Base-by-base conservation (phyloP, 2,888 invertebrate species). In the Drosophila tanythrix region DNA sequence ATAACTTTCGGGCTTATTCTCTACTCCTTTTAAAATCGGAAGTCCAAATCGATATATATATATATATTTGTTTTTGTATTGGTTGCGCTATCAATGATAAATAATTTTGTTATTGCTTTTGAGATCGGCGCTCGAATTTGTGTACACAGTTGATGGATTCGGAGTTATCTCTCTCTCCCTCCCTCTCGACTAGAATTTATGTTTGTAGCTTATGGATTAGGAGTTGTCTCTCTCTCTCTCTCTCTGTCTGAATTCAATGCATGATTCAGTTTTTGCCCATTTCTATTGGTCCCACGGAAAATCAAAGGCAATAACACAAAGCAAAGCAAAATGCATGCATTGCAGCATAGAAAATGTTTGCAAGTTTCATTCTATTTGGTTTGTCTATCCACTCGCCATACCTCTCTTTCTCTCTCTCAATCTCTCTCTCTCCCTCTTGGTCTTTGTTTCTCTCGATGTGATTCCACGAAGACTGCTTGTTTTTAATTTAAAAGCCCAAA, bases 401-500 rank as follows among this genome's bases (percentile, higher is more conserved):
- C 13, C 33, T 5, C 10, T 5, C 10, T n/a, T 0, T 10, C 0
- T 53, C 1, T 10, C 6, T 27, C 18, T 36, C 40, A n/a, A 5
- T 2, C 36, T 7, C 21, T 5, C 18, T n/a, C 6, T 2, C 7
- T n/a, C 18, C 11, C 2, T 52, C 6, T 33, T 2, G 7, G 2
- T 15, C 53, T 52, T 13, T 55, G 5, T 25, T 36, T 11, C 27
- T 38, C 55, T 51, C 27, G 33, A n/a, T 48, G 72, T 60, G 50
- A 52, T 65, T 67, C 64, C 69, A 75, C 71, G 72, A 82, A 82
- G 75, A 71, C 69, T 78, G 82, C 84, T 84, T 88, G 81, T 83
- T 88, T 85, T 85, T 88, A 85, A 85, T 88, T 85, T 85, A 85
- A 88, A 85, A 88, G 69, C 76, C 79, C 85, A 82, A 74, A 74